These are phyloP conservation scores for Tachysurus vachellii DNA, from an alignment of 2,113 vertebrate species.

Conservation along the genomic window DNA sequence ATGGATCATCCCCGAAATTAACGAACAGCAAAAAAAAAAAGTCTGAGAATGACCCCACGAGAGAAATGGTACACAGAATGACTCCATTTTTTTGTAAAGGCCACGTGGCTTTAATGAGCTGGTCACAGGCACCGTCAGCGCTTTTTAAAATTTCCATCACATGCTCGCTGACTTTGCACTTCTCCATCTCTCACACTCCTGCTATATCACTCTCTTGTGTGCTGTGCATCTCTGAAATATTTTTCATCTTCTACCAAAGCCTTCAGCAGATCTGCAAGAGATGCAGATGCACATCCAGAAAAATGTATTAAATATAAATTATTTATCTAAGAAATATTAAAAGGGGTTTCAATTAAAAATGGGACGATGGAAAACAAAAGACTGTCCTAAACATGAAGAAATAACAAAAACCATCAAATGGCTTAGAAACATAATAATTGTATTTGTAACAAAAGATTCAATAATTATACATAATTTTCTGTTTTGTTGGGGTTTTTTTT, in stretches of 20 bases:
- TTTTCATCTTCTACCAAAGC: neutral
- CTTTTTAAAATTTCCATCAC: conserved; percentile 15
- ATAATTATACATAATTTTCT: no score
- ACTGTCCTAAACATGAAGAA: neutral
- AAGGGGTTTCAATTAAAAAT: neutral
- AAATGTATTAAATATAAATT: neutral
- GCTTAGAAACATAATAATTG: neutral
- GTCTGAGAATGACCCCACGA: neutral
- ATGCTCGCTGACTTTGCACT: conserved; percentile 10
- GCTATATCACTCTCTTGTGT: neutral
- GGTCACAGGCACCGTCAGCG: neutral
- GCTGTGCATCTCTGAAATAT: neutral
- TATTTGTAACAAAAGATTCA: no score
- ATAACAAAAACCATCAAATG: neutral
- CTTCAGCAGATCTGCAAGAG: neutral
- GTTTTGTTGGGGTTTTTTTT: no score
- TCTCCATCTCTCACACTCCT: neutral
- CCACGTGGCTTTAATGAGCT: neutral
- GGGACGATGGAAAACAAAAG: neutral
- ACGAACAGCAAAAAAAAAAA: neutral
- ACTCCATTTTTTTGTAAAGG: neutral
- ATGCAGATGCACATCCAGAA: neutral
- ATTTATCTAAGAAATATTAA: neutral
- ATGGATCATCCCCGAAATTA: neutral
- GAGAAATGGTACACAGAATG: neutral